Base-by-base conservation (phyloP, 1,140 invertebrate genomes). In the Dendroctonus valens region DNA sequence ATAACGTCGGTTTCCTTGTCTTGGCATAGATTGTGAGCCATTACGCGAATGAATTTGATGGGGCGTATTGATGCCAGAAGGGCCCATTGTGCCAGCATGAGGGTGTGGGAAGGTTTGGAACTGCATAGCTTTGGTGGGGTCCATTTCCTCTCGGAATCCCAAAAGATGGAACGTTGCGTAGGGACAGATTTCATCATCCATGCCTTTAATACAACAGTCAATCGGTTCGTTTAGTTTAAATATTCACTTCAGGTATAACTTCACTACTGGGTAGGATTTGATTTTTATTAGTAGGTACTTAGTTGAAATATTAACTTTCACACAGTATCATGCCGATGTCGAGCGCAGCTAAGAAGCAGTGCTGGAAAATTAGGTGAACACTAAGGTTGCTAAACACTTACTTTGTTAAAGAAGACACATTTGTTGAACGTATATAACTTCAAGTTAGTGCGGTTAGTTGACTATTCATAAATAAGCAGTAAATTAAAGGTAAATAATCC, bases 131-230 rank as follows among this genome's bases (percentile, higher is more conserved):
- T 93, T 93, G 77, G 84, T 89, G 12, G 92, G 92, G 78, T 94
- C 92, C 91, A 94, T 94, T 85, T 96, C 93, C 78, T 96, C 93
- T 69, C 93, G 89, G 89, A 96, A 95, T 71, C 93, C 93, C 53
- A 96, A 85, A 70, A 96, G 83, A 78, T 96, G 93, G 89, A 96
- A 96, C 11, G 93, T 96, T 3, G 93, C 93, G 80, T 96, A 96
- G 9, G 93, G 93, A 80, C 92, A 94, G 77, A 95, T 95, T 78
- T 96, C 93, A 80, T 96, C 93, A 78, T 95, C 93, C 86, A 93
- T 92, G 79, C 92, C 92, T 91, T 66, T 59, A 51, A 5, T 3
- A 26, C 3, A 3, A 26, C 26, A 26, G 26, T 26, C 26, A 26
- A 26, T 26, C 26, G 26, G 26, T 26, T 26, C 26, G 26, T 26